Evolutionary conservation across 2,888 invertebrate species (phyloP).

Genomic region (Eudemis profundana): DNA sequence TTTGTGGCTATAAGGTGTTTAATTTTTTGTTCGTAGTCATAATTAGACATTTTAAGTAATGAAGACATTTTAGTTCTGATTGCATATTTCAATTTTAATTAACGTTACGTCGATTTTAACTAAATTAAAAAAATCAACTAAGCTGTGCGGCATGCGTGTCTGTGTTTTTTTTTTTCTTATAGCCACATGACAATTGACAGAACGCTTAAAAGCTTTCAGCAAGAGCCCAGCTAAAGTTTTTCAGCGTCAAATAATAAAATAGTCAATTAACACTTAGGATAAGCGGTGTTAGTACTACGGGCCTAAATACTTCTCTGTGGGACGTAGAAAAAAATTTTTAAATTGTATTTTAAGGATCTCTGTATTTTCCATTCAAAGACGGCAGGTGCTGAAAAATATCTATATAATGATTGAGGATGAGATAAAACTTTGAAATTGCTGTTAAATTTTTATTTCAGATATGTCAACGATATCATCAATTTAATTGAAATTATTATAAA

Average conservation of each 20-base stretch:
- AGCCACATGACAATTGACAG: constrained; percentile 55
- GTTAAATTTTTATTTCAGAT: too few species aligned
- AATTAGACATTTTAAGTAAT: too few species aligned
- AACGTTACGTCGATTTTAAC: too few species aligned
- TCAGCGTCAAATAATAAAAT: constrained; percentile 65
- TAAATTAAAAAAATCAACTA: too few species aligned
- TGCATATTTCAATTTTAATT: too few species aligned
- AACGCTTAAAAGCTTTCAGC: constrained; percentile 80
- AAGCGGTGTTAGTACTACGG: constrained; percentile 32
- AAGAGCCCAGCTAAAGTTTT: constrained; percentile 83
- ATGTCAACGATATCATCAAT: too few species aligned
- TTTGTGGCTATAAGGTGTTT: constrained; percentile 55
- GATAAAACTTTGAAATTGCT: not conserved
- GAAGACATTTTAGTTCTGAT: too few species aligned
- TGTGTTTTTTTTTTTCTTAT: constrained; percentile 47
- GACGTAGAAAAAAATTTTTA: constrained; percentile 36
- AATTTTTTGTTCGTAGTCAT: too few species aligned
- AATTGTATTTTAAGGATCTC: constrained; percentile 14
- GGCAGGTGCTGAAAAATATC: not conserved
- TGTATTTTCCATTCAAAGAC: not conserved
- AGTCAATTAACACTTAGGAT: constrained; percentile 68
- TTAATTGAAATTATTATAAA: too few species aligned
- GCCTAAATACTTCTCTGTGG: constrained; percentile 42
- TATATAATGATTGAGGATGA: too few species aligned
- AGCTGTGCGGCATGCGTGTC: too few species aligned